Base-by-base conservation (phyloP, 2,797 vertebrate species). In the Anisognathus igniventris region DNA sequence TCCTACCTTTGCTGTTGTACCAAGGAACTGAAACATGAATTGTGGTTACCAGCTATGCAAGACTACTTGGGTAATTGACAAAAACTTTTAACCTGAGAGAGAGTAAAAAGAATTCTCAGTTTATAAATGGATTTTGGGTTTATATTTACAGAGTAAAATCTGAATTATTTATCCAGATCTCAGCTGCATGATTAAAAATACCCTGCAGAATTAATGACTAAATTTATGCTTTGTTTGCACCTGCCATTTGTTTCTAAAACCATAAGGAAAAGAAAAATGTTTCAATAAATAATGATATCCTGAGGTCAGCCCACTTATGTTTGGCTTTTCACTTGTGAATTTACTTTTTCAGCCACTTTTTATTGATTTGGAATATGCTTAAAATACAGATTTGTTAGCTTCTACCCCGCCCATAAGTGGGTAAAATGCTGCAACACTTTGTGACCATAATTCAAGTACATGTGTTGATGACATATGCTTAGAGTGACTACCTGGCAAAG, bases 281-380 rank as follows among this genome's bases (percentile, higher is more conserved):
- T 84, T 78, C 92, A 92, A 84, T 94, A 95, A 93, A 94, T 93
- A 86, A 92, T 60, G 24, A 92, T 90, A 66, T 75, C 90, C 90
- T 53, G 35, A 80, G 82, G 82, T 66, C 87, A 91, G n/a, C 54
- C 58, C 47, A 42, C 70, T 93, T 95, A 66, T 31, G 14, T 84
- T 90, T 91, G 39, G 3, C 42, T 94, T 96, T 86, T 58, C 60
- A 76, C 27, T 86, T 88, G 67, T 20, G 50, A 23, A 5, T 67
- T 11, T 82, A 82, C 22, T 70, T 89, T 92, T 79, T 74, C 75
- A 79, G 64, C 60, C n/a, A 72, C 27, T 82, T 84, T 80, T 90
- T 88, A 84, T 86, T 84, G 51, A 92, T 86, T 62, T 86, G 53
- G 30, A 39, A 28, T 87, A 62, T 44, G 67, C 30, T 90, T 78